Evolutionary conservation across 2,888 invertebrate species (phyloP).

Genomic region (Troides helena): DNA sequence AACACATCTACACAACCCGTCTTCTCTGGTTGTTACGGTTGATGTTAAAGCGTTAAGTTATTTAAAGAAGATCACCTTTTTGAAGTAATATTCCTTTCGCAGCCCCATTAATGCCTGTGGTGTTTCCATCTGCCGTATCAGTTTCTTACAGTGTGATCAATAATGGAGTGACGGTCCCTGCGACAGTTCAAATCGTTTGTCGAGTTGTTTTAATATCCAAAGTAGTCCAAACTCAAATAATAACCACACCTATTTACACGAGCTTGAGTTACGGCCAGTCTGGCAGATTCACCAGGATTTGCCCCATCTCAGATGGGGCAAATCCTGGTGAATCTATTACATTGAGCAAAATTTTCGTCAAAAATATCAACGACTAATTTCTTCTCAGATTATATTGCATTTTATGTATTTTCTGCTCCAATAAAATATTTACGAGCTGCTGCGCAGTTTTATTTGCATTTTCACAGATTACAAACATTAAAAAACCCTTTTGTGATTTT

Average conservation of each 20-base stretch:
- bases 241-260: slow-evolving; percentile 25
- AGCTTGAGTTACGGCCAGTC: slow-evolving; percentile 32
- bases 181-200: slow-evolving; percentile 37
- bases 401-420: slow-evolving; percentile 13
- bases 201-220: slow-evolving; percentile 40
- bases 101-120: slow-evolving; percentile 37
- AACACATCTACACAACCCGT: slow-evolving; percentile 21
- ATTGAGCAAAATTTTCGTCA: neutral
- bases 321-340: slow-evolving; percentile 34
- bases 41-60: slow-evolving; percentile 9
- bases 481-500: neutral
- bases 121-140: slow-evolving; percentile 44
- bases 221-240: slow-evolving; percentile 32
- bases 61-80: slow-evolving; percentile 12
- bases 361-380: slow-evolving; percentile 7
- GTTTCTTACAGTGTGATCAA: slow-evolving; percentile 54
- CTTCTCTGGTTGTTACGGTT: slow-evolving; percentile 16
- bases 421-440: slow-evolving; percentile 35
- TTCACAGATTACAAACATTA: neutral
- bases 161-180: slow-evolving; percentile 54
- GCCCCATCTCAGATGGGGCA: slow-evolving; percentile 33
- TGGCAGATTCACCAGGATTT: slow-evolving; percentile 25
- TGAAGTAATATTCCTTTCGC: slow-evolving; percentile 37
- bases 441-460: slow-evolving; percentile 33
- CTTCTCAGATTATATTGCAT: slow-evolving; percentile 9